Conservation (phyloP, 2,113 vertebrate genomes). For the Caretta caretta region DNA sequence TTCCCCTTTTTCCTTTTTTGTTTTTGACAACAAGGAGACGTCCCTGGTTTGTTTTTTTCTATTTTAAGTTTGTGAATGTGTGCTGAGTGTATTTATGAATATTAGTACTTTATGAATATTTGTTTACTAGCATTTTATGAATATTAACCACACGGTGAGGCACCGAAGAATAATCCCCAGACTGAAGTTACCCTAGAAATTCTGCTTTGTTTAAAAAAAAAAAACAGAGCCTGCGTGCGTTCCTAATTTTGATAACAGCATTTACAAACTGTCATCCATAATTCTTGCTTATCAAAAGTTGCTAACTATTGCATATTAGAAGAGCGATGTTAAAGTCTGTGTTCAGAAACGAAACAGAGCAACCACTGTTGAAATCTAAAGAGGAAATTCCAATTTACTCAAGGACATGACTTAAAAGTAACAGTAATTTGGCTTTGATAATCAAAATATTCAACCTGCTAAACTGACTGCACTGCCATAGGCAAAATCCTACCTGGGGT, state of each 20-base stretch:
- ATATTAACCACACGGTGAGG: not conserved
- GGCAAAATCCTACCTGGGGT: not conserved
- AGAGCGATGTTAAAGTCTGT: not conserved
- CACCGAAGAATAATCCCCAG: not conserved
- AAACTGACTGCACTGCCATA: not conserved
- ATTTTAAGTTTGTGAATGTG: not conserved
- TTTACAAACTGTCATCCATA: not conserved
- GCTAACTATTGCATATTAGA: not conserved
- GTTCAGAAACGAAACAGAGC: not conserved
- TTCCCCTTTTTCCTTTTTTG: not conserved
- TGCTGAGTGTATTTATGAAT: not conserved
- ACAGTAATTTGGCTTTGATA: not conserved
- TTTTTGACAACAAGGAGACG: not conserved
- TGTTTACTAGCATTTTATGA: not conserved
- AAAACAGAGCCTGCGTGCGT: not conserved
- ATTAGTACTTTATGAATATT: not conserved
- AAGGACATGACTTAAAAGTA: not conserved
- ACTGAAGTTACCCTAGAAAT: not conserved
- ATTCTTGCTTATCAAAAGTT: not conserved
- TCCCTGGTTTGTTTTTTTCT: not conserved
- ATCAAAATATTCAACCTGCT: fast-evolving
- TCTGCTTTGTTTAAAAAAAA: not conserved
- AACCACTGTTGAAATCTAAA: not conserved
- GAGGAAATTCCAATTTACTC: not conserved
- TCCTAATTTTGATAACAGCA: not conserved